Evolutionary conservation across 1,140 invertebrate genomes (phyloP), one percentile per base, ranked within the genome.

Genomic region (Saccostrea cuccullata): DNA sequence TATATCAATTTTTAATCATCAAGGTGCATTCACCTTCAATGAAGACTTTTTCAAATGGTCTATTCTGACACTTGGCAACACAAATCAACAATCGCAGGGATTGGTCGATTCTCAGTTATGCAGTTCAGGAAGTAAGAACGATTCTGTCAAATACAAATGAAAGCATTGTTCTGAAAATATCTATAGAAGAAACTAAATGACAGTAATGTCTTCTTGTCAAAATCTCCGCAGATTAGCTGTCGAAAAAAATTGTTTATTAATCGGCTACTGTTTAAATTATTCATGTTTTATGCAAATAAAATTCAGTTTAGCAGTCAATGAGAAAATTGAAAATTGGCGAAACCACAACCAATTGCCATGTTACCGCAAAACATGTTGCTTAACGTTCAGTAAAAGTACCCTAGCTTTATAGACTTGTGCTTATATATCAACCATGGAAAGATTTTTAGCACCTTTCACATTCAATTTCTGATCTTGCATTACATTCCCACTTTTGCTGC

Each of bases 131-230:
- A 73, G 70, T 73, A 11, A 73, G 60, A 64, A 64, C 8, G 58
- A 64, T 20, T 47, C 13, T 73, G 12, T 30, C 13, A 23, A 73
- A 26, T 36, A 73, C 70, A 73, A 73, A 73, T 73, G 70, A 73
- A 47, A 73, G 70, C 26, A 26, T 73, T 73, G 70, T 73, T 73
- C 70, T 73, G 70, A 30, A 73, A 30, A 73, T 73, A 73, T 73
- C 70, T 30, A 73, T 36, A 13, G 70, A 26, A 73, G 70, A 30
- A 67, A 64, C 70, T 36, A 11, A 36, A 23, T 73, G 70, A 73
- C 70, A 73, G 70, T 11, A 26, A 30, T 73, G 70, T 36, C 70
- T 30, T n/a, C n/a, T 73, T 73, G 30, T 73, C 70, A 73, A 73
- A 73, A 9, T 11, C 26, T 30, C 26, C 26, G 26, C 70, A 36